Evolutionary conservation across 2,888 invertebrate species (phyloP).

Genomic region (Crioceris asparagi): DNA sequence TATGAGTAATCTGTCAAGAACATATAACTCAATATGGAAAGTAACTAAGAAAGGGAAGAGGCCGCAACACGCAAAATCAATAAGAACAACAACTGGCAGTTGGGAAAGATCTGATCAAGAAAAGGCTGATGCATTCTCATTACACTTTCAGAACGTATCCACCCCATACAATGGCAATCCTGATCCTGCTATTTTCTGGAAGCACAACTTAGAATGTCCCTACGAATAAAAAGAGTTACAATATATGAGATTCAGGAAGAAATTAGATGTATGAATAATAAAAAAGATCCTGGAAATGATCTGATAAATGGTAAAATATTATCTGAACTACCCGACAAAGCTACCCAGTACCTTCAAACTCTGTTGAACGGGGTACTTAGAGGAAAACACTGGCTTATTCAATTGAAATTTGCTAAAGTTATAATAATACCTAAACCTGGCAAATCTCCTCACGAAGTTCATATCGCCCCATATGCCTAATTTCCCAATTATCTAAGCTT

Average conservation of each 20-base stretch:
- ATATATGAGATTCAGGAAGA: no score
- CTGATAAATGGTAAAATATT: constrained; percentile 1
- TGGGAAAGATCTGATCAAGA: not conserved
- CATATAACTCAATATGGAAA: no score
- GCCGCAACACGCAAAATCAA: not conserved
- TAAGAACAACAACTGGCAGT: not conserved
- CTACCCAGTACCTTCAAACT: not conserved
- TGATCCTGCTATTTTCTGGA: no score
- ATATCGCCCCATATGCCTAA: constrained; percentile 5
- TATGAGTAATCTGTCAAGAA: no score
- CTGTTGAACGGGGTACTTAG: constrained; percentile 3
- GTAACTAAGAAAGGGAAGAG: no score
- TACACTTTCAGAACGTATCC: not conserved
- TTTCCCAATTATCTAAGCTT: no score
- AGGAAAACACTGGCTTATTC: not conserved
- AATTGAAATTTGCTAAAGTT: not conserved
- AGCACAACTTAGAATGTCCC: not conserved
- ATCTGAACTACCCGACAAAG: constrained; percentile 2
- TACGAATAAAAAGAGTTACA: no score
- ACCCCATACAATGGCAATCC: not conserved
- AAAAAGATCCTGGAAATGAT: not conserved
- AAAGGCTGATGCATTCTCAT: not conserved
- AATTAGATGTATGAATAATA: no score
- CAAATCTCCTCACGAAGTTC: not conserved
- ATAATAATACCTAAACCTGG: constrained; percentile 3